phyloP scores from a whole-genome alignment of 2,113 vertebrate genomes.

The Thunnus thynnus region DNA sequence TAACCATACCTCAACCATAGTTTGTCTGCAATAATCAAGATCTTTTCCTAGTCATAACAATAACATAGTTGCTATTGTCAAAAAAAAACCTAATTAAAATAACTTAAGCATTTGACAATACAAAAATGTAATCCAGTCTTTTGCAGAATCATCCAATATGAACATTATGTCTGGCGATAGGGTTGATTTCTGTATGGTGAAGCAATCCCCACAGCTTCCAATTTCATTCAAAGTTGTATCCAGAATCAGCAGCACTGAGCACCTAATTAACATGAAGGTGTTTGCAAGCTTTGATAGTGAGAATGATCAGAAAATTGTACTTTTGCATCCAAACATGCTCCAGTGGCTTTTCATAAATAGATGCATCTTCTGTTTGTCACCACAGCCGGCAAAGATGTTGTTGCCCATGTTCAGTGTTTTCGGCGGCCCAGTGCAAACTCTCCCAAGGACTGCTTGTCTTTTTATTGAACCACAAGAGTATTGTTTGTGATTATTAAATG shows the following conservation, averaged over 20 bases:
- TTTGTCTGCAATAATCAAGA: no score
- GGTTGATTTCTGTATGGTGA: background rate
- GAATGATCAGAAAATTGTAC: slow-evolving; percentile 19
- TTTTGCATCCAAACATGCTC: slow-evolving; percentile 21
- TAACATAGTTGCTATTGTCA: no score
- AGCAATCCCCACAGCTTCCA: background rate
- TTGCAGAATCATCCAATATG: no score
- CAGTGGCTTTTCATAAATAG: slow-evolving; percentile 31
- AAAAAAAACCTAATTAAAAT: no score
- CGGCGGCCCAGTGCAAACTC: slow-evolving; percentile 35
- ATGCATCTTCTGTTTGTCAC: slow-evolving; percentile 49
- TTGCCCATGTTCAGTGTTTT: slow-evolving; percentile 40
- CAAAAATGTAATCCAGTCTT: no score
- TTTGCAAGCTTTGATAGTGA: slow-evolving; percentile 43
- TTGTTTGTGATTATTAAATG: slow-evolving; percentile 94
- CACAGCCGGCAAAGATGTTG: slow-evolving; percentile 39
- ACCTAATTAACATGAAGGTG: slow-evolving; percentile 33
- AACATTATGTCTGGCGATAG: no score
- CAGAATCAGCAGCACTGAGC: background rate
- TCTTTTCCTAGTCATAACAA: no score
- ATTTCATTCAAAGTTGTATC: background rate
- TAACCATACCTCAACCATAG: no score
- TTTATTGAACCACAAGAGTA: slow-evolving; percentile 89
- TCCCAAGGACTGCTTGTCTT: slow-evolving; percentile 53
- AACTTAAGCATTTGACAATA: no score